phyloP scores from a whole-genome alignment of 2,888 invertebrate genomes.

The Invenusta paracnida region DNA sequence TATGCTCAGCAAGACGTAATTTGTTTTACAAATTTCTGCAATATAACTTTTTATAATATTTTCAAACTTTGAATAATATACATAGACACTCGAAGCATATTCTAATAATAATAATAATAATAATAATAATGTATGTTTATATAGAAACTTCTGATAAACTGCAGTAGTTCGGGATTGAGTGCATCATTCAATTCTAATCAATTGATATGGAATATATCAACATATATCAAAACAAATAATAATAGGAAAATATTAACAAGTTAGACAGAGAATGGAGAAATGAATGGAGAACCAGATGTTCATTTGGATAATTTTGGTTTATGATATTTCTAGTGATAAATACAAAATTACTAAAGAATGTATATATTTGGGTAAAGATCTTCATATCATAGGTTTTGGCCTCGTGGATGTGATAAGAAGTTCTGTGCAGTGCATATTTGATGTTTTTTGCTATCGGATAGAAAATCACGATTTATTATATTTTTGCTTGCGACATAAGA shows the following conservation, averaged over 20 bases:
- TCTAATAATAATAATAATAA: no score
- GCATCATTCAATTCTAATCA: neutral
- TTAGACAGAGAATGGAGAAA: no score
- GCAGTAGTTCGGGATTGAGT: neutral
- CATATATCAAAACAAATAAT: neutral
- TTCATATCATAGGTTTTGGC: neutral
- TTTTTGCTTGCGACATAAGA: no score
- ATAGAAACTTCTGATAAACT: neutral
- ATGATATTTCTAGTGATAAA: no score
- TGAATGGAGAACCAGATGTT: no score
- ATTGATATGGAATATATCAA: neutral
- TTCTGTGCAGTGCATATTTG: neutral
- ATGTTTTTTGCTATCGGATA: neutral
- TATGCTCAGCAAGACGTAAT: no score
- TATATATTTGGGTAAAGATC: neutral
- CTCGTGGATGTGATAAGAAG: neutral
- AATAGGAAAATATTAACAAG: neutral
- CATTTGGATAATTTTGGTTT: no score
- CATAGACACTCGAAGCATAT: no score
- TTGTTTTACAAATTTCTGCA: no score
- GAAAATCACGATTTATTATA: neutral
- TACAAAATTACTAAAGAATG: neutral
- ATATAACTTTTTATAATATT: no score
- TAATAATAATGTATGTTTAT: neutral
- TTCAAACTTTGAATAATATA: no score